Evolutionary conservation across 2,888 invertebrate genomes (phyloP).

Genomic region (Dastarcus helophoroides): DNA sequence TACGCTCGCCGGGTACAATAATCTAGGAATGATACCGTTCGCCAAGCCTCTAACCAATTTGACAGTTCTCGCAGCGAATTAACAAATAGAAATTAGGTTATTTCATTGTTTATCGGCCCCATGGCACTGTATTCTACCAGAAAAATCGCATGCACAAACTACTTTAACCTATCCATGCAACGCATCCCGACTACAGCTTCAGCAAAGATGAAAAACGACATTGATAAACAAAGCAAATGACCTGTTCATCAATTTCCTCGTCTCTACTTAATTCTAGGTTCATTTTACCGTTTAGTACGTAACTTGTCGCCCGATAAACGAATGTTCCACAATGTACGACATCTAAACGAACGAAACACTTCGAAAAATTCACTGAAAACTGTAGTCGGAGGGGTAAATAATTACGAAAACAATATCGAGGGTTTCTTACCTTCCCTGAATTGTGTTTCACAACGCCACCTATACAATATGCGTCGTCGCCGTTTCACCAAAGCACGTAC

Average conservation of each 20-base stretch:
- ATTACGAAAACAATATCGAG: conserved; percentile 32
- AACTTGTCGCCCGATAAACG: neutral
- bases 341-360: conserved; percentile 7
- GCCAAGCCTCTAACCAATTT: conserved; percentile 5
- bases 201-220: conserved; percentile 24
- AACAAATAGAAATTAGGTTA: too few species aligned
- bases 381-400: conserved; percentile 22
- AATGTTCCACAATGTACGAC: neutral
- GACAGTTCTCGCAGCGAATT: conserved; percentile 9
- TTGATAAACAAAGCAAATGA: conserved; percentile 38
- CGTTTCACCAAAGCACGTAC: conserved; percentile 39
- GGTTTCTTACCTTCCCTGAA: conserved; percentile 40
- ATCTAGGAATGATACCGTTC: conserved; percentile 5
- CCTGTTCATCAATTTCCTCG: conserved; percentile 38
- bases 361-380: conserved; percentile 20
- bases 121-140: too few species aligned
- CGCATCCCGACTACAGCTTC: conserved; percentile 7
- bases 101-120: too few species aligned
- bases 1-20: too few species aligned
- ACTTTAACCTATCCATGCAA: conserved; percentile 5
- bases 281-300: conserved; percentile 20
- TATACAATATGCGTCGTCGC: conserved; percentile 37
- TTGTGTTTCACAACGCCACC: conserved; percentile 37
- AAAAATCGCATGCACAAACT: neutral
- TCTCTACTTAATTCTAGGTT: conserved; percentile 19